Evolutionary conservation across 2,888 invertebrate species (phyloP), one percentile per base, ranked within the genome.

Genomic region (Girardia tigrina): DNA sequence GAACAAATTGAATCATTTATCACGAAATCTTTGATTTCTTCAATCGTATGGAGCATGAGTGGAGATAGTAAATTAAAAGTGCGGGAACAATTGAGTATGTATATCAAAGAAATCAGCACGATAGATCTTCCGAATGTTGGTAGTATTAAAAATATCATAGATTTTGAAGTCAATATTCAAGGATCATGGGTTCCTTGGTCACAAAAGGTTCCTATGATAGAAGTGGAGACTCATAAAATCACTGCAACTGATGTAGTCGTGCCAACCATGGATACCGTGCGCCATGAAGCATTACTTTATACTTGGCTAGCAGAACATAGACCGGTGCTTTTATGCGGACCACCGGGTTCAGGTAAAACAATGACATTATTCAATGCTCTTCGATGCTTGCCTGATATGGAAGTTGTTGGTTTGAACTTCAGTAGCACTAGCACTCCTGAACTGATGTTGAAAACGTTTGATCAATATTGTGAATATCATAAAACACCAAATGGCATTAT

Each of bases 221-320:
- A 99, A 85, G 94, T 98, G 73, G 98, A 99, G 84, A 97, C 97
- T 0, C 97, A 98, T 86, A 95, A 97, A 85, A 97, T 99, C 77
- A 97, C 95, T 0, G 91, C 95, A 1, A 94, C 97, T 0, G 97
- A 99, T 85, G 90, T 98, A 77, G 98, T 99, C 0, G 94, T 99
- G 73, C 98, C 98, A 0, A 99, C 98, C 8, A 87, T 99, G 78
- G 98, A 99, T 84, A 99, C 98, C 0, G 97, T 99, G 28, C 88
- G 98, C 14, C 98, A 99, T 83, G 98, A 99, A 85, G 91, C 92
- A 26, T 86, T 99, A 78, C 87, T 99, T 0, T 95, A 97, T 84
- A 95, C 97, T 12, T 98, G 97, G 98, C 86, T 99, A 75, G 94
- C 94, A 8, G 98, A 99, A 83, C 97, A 98, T 85, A 98, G 98